Evolutionary conservation across 2,888 invertebrate species (phyloP).

Genomic region (Eurois occulta): DNA sequence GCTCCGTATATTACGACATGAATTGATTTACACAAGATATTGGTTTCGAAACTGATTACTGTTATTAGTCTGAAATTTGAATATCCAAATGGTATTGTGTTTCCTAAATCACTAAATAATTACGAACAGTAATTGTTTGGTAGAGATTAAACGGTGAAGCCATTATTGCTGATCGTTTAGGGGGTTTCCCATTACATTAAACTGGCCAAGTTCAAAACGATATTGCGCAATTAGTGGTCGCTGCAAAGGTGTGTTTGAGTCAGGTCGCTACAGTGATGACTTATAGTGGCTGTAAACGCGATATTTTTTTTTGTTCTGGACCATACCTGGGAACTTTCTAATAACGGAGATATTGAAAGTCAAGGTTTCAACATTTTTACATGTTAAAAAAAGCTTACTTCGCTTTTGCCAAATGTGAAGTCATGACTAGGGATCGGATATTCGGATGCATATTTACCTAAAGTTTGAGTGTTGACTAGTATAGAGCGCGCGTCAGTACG

Average conservation of each 20-base stretch:
- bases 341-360: not conserved
- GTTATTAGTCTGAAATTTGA: constrained; percentile 17
- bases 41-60: constrained; percentile 5
- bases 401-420: too few species aligned
- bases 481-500: too few species aligned
- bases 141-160: constrained; percentile 34
- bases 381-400: not conserved
- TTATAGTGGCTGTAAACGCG: not conserved
- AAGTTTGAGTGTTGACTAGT: too few species aligned
- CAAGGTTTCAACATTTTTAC: not conserved
- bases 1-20: not conserved
- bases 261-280: not conserved
- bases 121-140: constrained; percentile 31
- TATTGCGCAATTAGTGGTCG: not conserved
- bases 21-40: constrained; percentile 12
- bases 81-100: constrained; percentile 24
- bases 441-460: too few species aligned
- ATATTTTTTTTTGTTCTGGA: not conserved
- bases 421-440: too few species aligned
- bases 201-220: constrained; percentile 5
- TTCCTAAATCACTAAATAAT: constrained; percentile 38
- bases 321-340: not conserved
- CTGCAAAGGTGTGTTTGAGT: not conserved
- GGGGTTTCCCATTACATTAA: not conserved
- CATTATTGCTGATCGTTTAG: constrained; percentile 34